These are phyloP conservation scores for Cephus spinipes DNA, from an alignment of 2,888 invertebrate species.

Conservation along the genomic window DNA sequence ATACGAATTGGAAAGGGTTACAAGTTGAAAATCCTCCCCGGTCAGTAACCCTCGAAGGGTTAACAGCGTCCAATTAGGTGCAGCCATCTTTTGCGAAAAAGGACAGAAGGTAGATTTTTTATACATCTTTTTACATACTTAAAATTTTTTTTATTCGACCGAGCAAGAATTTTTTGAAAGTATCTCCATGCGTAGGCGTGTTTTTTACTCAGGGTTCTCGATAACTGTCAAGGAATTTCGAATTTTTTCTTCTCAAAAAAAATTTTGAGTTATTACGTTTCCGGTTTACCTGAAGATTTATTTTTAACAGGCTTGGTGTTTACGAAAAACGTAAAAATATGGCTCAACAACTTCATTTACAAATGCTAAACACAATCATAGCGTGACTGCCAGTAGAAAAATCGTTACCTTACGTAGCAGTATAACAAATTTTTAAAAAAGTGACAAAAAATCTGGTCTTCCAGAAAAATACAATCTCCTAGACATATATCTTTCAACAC, in stretches of 20 bases:
- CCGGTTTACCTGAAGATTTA: neutral
- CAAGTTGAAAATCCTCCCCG: conserved; percentile 26
- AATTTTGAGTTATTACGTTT: neutral
- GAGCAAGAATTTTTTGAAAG: neutral
- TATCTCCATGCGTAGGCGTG: neutral
- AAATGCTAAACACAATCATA: conserved; percentile 41
- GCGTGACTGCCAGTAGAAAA: conserved; percentile 30
- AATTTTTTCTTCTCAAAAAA: neutral
- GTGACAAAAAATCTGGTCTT: neutral
- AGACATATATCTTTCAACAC: neutral
- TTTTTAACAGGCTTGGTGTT: neutral
- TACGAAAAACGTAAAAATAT: conserved; percentile 28
- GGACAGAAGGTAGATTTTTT: conserved; percentile 30
- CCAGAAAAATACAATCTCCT: neutral
- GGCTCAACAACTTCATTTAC: conserved; percentile 28
- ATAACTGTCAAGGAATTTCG: neutral
- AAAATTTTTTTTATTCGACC: neutral
- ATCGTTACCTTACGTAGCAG: conserved; percentile 11
- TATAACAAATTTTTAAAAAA: conserved; percentile 23
- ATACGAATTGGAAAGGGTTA: conserved; percentile 28
- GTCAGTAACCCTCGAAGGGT: conserved; percentile 14
- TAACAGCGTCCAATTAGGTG: conserved; percentile 37
- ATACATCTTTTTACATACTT: conserved; percentile 30
- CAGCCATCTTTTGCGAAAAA: conserved; percentile 35
- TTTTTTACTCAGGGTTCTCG: neutral